Evolutionary conservation across 1,140 invertebrate genomes (phyloP).

Genomic region (Cheumatopsyche charites): DNA sequence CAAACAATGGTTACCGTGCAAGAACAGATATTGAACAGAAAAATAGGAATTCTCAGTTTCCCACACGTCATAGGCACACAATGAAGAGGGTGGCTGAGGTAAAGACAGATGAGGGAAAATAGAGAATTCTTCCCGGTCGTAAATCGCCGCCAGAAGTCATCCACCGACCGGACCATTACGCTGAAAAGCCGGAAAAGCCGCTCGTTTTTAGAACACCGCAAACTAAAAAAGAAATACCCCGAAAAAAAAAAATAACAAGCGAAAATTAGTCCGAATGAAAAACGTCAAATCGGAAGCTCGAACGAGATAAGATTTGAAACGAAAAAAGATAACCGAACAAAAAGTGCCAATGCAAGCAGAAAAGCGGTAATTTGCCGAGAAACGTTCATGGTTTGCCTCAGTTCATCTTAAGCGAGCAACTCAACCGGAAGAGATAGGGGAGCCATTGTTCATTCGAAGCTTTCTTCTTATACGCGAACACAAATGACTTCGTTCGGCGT

Average conservation of each 20-base stretch:
- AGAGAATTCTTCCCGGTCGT: conserved; percentile 17
- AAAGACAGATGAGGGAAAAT: conserved; percentile 11
- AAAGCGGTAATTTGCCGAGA: conserved; percentile 13
- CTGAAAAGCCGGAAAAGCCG: conserved; percentile 14
- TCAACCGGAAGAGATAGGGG: conserved; percentile 13
- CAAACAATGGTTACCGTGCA: too few species aligned
- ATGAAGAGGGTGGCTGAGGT: conserved; percentile 1
- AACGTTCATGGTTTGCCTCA: conserved; percentile 14
- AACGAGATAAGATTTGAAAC: too few species aligned
- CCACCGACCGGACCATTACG: conserved; percentile 9
- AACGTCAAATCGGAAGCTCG: too few species aligned
- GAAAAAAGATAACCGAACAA: too few species aligned
- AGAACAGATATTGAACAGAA: too few species aligned
- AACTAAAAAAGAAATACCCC: too few species aligned
- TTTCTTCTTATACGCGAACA: background rate
- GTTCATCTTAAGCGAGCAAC: conserved; percentile 9
- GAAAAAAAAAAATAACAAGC: too few species aligned
- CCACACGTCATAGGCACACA: too few species aligned
- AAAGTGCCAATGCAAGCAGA: too few species aligned
- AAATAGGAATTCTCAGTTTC: too few species aligned
- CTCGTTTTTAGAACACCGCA: background rate
- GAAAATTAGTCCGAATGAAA: too few species aligned
- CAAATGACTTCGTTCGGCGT: too few species aligned
- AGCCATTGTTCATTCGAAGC: conserved; percentile 6
- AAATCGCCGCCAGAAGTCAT: conserved; percentile 18